These are phyloP conservation scores for Rhinatrema bivittatum DNA, from an alignment of 2,797 vertebrate species.

Conservation along the genomic window DNA sequence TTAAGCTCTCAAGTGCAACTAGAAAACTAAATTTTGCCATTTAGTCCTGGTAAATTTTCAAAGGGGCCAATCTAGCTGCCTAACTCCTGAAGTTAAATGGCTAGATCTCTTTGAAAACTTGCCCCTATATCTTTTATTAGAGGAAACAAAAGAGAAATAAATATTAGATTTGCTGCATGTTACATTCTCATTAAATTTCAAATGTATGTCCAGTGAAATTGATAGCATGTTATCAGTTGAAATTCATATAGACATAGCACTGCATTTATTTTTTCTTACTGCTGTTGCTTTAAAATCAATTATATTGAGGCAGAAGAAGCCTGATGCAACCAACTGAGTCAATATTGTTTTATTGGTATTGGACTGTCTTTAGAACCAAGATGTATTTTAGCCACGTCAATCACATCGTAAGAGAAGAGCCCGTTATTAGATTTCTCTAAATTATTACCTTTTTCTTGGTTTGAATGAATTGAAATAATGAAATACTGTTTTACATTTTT, in stretches of 20 bases:
- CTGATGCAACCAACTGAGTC: conserved; percentile 22
- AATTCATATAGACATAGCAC: conserved; percentile 16
- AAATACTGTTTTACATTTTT: conserved; percentile 49
- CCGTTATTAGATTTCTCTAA: conserved; percentile 43
- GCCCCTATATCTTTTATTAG: background rate
- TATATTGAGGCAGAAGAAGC: conserved; percentile 11
- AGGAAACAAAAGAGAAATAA: conserved; percentile 8
- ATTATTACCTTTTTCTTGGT: conserved; percentile 46
- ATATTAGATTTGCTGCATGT: conserved; percentile 3
- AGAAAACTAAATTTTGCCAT: too few species aligned
- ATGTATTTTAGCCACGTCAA: conserved; percentile 38
- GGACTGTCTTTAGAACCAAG: conserved; percentile 28
- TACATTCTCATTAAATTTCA: conserved; percentile 15
- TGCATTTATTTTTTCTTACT: conserved; percentile 8
- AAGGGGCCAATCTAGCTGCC: too few species aligned
- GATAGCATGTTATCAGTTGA: background rate
- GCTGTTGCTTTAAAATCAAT: conserved; percentile 35
- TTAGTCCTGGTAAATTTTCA: too few species aligned
- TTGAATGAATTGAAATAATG: conserved; percentile 52
- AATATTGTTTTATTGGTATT: conserved; percentile 30
- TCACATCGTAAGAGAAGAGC: conserved; percentile 28
- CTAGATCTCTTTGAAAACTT: too few species aligned
- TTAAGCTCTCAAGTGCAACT: too few species aligned
- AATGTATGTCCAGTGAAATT: conserved; percentile 16
- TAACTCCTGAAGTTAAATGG: too few species aligned